Evolutionary conservation across 1,140 invertebrate genomes (phyloP).

Genomic region (Drosophila serrata): DNA sequence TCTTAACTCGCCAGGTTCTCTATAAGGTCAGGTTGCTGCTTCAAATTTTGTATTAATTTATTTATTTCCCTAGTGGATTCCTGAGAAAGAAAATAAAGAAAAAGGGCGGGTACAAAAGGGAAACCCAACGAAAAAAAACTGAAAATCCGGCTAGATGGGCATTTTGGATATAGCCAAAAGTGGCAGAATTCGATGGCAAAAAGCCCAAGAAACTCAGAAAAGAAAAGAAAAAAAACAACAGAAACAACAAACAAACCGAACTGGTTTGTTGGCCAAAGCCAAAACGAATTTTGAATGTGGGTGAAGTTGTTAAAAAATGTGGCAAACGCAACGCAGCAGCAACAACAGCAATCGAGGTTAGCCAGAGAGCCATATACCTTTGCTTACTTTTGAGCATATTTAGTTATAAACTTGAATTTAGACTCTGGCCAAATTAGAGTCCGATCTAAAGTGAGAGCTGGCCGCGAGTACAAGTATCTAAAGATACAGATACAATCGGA

Average conservation of each 20-base stretch:
- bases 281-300: conserved; percentile 83
- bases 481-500: conserved; percentile 31
- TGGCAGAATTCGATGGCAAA: conserved; percentile 43
- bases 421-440: conserved; percentile 68
- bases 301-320: conserved; percentile 81
- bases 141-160: conserved; percentile 40
- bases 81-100: conserved; percentile 14
- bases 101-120: conserved; percentile 9
- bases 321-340: conserved; percentile 62
- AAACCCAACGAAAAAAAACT: background rate
- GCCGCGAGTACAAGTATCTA: conserved; percentile 2
- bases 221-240: background rate
- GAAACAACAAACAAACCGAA: conserved; percentile 58
- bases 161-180: conserved; percentile 41
- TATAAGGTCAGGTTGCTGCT: conserved; percentile 17
- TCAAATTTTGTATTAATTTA: background rate
- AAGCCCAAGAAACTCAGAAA: conserved; percentile 11
- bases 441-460: conserved; percentile 44
- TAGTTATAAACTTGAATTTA: conserved; percentile 81
- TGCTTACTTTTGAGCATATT: conserved; percentile 62
- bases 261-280: conserved; percentile 73
- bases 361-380: conserved; percentile 35
- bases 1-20: background rate
- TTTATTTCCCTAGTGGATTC: background rate
- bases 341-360: conserved; percentile 69